These are phyloP conservation scores for Eristalis pertinax DNA, from an alignment of 2,888 invertebrate species.

Conservation along the genomic window DNA sequence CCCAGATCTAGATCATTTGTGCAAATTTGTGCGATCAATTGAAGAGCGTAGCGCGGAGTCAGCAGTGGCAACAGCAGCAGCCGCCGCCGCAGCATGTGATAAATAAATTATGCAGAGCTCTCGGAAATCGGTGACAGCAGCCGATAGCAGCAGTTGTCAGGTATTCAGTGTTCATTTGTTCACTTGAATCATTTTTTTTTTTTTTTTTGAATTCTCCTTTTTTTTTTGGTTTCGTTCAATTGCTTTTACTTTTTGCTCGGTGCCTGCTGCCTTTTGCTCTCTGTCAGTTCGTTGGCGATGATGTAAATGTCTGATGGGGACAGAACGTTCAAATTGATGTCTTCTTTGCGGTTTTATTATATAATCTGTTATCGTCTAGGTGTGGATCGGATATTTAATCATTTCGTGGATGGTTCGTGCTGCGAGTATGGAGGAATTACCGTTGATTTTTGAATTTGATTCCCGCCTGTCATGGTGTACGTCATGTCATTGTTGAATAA, in stretches of 20 bases:
- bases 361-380: constrained; percentile 16
- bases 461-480: neutral
- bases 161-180: neutral
- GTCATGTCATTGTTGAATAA: neutral
- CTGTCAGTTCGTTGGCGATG: neutral
- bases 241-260: neutral
- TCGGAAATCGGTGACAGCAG: neutral
- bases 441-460: neutral
- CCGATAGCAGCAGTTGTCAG: neutral
- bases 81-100: constrained; percentile 28
- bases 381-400: neutral
- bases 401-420: neutral
- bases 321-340: constrained; percentile 35
- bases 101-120: neutral
- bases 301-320: constrained; percentile 14
- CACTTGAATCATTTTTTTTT: neutral
- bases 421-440: neutral
- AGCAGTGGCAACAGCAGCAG: constrained; percentile 15
- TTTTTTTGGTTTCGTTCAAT: neutral
- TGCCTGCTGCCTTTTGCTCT: neutral
- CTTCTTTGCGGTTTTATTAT: constrained; percentile 32
- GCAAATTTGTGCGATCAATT: constrained; percentile 45
- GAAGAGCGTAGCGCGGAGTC: constrained; percentile 10
- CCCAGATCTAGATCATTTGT: constrained; percentile 44
- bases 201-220: neutral